Base-by-base conservation (phyloP, 2,113 vertebrate genomes). In the Ramphastos sulfuratus region DNA sequence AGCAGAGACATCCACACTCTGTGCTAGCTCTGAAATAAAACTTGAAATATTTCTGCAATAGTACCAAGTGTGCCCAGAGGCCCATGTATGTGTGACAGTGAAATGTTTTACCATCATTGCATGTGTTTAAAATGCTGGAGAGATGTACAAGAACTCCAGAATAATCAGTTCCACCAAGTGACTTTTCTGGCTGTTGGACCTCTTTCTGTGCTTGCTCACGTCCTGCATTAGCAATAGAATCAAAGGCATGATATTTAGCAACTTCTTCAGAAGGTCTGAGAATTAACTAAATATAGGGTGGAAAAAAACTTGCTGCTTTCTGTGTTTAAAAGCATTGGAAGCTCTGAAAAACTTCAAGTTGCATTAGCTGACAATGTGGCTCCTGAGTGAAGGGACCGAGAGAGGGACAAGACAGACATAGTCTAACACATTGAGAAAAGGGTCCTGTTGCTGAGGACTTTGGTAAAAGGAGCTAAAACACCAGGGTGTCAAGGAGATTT, bases 31-130 rank as follows among this genome's bases (percentile, higher is more conserved):
- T 24, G 44, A 72, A 16, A 19, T 27, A 17, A 44, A 84, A 24
- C 0, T 4, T 5, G 48, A 28, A 74, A 21, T 60, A 12, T 72
- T 82, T 54, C 8, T 8, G 44, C 55, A 70, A 14, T 1, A 0
- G 5, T 14, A 21, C 31, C 8, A 0, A 2, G 2, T 39, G 15
- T 15, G 11, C 7, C 7, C 10, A 37, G 4, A 2, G 0, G 21
- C 24, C 12, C 6, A 0, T 5, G 1, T 2, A 1, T 12, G 6
- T 10, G 7, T 27, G 77, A 11, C 24, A 27, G 6, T 8, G 42
- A 60, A 84, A 42, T 2, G 1, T 42, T 82, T 94, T 46, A 12
- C 28, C 12, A 2, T 54, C n/a, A 11, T 3, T 56, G 1, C 4
- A 12, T n/a, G 31, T 33, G 27, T 59, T 90, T 52, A 31, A 80